A percentile compares a stretch with the other conserved stretches of the same genome.
phyloP scores from a whole-genome alignment of 2,888 invertebrate genomes.

The Trachelus troglodyta region DNA sequence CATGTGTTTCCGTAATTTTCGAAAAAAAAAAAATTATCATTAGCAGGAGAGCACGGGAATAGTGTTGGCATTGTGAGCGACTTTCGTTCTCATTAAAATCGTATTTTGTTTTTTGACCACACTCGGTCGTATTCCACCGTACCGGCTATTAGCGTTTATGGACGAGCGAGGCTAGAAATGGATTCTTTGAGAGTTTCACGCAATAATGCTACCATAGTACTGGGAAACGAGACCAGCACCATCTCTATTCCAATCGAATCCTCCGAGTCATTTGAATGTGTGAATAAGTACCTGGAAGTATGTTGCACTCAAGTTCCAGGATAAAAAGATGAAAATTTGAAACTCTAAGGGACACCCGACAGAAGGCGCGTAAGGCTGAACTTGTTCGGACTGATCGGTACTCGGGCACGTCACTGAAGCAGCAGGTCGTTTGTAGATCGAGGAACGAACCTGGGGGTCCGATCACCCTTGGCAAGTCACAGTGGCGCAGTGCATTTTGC shows the following conservation, averaged over 20 bases:
- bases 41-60: constrained; percentile 9
- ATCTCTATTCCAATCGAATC: neutral
- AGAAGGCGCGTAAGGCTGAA: neutral
- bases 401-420: neutral
- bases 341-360: too few species aligned
- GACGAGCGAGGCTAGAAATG: neutral
- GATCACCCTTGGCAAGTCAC: constrained; percentile 37
- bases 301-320: neutral
- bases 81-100: constrained; percentile 41
- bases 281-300: too few species aligned
- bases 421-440: constrained; percentile 15
- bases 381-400: neutral
- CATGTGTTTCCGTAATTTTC: constrained; percentile 34
- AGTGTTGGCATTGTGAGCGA: constrained; percentile 13
- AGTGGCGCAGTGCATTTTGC: constrained; percentile 5
- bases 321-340: neutral
- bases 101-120: constrained; percentile 26
- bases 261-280: neutral
- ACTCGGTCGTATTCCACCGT: neutral
- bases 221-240: too few species aligned
- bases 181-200: neutral
- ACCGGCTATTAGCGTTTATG: neutral
- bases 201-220: too few species aligned
- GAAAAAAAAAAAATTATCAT: constrained; percentile 33
- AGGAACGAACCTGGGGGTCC: constrained; percentile 32